Percentiles rank a stretch among this genome's conserved stretches.
These are phyloP conservation scores for Orthonyx spaldingii DNA, from an alignment of 2,113 vertebrate genomes.

Conservation along the genomic window DNA sequence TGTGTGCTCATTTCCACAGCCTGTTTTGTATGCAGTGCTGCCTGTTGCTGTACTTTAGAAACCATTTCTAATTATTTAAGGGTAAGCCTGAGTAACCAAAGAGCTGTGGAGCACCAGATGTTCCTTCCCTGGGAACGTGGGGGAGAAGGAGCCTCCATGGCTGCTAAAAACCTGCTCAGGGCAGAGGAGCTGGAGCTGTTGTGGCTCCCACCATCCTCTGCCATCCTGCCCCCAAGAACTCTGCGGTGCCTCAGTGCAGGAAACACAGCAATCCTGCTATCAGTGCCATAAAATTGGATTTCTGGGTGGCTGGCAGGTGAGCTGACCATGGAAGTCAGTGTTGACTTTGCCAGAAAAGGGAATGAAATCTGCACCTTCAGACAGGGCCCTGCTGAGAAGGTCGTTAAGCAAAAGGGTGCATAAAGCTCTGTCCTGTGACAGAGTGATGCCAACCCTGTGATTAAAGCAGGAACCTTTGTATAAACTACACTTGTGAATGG, in stretches of 20 bases:
- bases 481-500: neutral
- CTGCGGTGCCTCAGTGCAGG: neutral
- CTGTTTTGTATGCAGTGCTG: neutral
- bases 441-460: neutral
- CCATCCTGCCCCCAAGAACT: neutral
- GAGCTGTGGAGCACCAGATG: neutral
- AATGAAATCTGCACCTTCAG: neutral
- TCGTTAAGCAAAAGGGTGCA: neutral
- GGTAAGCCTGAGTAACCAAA: neutral
- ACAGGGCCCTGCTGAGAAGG: neutral
- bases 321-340: neutral
- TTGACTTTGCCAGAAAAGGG: neutral
- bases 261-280: neutral
- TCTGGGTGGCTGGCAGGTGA: neutral
- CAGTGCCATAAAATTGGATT: neutral
- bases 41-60: neutral
- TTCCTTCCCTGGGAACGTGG: accelerated
- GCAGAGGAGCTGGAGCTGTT: neutral
- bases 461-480: neutral
- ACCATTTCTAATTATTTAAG: neutral
- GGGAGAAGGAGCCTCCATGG: neutral
- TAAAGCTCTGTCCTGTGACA: neutral
- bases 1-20: neutral
- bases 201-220: neutral
- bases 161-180: neutral